Evolutionary conservation across 2,113 vertebrate species (phyloP).

Genomic region (Butorides virescens): DNA sequence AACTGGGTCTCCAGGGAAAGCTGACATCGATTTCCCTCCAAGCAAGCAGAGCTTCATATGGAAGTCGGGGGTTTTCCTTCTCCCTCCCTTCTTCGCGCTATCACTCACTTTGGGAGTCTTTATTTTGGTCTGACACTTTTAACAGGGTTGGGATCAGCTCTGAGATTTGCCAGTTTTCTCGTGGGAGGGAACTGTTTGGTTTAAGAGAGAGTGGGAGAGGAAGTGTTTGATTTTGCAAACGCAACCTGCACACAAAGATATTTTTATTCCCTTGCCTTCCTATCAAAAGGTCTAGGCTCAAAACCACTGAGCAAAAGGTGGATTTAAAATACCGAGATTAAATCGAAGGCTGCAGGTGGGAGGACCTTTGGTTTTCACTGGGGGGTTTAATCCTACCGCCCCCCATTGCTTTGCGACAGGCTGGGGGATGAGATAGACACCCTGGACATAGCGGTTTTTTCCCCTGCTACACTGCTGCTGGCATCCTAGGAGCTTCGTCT

Average conservation of each 20-base stretch:
- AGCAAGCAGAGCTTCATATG: not conserved
- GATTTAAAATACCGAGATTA: not conserved
- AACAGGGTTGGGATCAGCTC: not conserved
- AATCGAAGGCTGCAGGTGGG: not conserved
- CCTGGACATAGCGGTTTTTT: fast-evolving
- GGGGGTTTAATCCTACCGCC: not conserved
- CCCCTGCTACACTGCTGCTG: not conserved
- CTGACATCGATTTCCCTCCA: not conserved
- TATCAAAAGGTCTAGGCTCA: not conserved
- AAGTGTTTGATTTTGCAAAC: conserved; percentile 30
- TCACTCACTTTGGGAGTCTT: not conserved
- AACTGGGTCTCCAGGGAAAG: not conserved
- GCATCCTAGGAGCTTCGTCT: not conserved
- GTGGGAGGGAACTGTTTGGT: conserved; percentile 27
- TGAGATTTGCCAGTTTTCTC: not conserved
- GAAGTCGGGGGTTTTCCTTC: not conserved
- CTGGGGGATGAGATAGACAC: not conserved
- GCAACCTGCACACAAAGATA: not conserved
- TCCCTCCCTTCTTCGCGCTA: not conserved
- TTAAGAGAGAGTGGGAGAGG: conserved; percentile 16
- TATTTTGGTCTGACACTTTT: conserved; percentile 31
- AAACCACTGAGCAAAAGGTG: not conserved
- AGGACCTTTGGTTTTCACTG: not conserved
- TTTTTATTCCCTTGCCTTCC: conserved; percentile 30
- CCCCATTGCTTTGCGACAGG: not conserved